Conservation (phyloP, 2,113 vertebrate genomes). For the Myotis lucifugus region DNA sequence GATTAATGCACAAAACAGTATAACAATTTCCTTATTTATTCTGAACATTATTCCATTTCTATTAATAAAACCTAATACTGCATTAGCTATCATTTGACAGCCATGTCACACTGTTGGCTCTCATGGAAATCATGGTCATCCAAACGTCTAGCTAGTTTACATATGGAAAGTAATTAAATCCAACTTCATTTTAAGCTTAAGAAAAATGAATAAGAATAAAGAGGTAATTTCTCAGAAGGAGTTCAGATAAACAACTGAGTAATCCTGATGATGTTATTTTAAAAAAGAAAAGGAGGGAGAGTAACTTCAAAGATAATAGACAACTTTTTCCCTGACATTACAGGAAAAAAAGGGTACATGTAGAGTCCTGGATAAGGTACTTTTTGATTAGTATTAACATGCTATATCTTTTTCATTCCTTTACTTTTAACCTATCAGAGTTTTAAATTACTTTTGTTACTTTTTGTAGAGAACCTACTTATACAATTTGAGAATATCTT, state of each 20-base stretch:
- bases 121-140: constrained; percentile 15
- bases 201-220: not conserved
- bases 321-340: not conserved
- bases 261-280: not conserved
- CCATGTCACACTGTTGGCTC: constrained; percentile 30
- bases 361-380: not conserved
- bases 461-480: not conserved
- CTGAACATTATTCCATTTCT: not conserved
- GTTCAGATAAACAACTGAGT: constrained; percentile 12
- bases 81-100: constrained; percentile 58
- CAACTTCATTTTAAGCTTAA: not conserved
- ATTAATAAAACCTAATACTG: constrained; percentile 49
- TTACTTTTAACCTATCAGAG: not conserved
- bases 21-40: not conserved
- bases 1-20: constrained; percentile 14
- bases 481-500: not conserved
- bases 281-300: not conserved
- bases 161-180: constrained; percentile 37
- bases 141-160: constrained; percentile 41
- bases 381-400: not conserved
- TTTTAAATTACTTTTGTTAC: not conserved
- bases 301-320: not conserved
- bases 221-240: not conserved
- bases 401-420: not conserved
- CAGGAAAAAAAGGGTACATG: not conserved